Percentiles rank a stretch among this genome's conserved stretches.
Evolutionary conservation across 1,140 invertebrate species (phyloP).

Genomic region (Pseudoatta argentina): DNA sequence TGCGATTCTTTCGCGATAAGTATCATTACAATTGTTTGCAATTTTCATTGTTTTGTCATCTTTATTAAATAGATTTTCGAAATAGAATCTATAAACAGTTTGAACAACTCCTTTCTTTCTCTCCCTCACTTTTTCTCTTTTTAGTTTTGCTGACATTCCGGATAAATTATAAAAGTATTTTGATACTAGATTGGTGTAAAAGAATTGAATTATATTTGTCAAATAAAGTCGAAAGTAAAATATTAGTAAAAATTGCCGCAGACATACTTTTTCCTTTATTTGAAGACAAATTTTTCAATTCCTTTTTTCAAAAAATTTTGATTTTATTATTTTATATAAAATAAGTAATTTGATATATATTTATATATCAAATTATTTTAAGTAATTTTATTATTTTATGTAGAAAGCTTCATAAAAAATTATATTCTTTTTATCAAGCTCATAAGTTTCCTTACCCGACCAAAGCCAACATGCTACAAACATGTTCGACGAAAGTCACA

Average conservation of each 20-base stretch:
- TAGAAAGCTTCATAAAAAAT: background rate
- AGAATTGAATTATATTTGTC: background rate
- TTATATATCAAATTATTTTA: no score
- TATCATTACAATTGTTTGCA: background rate
- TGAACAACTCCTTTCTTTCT: background rate
- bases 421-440: background rate
- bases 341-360: no score
- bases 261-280: background rate
- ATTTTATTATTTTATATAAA: background rate
- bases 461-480: slow-evolving; percentile 57
- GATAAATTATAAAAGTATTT: background rate
- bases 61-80: slow-evolving; percentile 18
- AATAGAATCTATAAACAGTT: slow-evolving; percentile 31
- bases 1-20: slow-evolving; percentile 3
- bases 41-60: background rate
- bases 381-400: no score
- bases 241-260: background rate
- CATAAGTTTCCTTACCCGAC: slow-evolving; percentile 31
- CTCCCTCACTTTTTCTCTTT: background rate
- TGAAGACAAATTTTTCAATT: background rate
- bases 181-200: background rate
- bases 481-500: slow-evolving; percentile 45
- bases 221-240: background rate
- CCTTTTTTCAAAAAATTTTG: background rate
- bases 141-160: background rate